Conservation (phyloP, 2,797 vertebrate genomes). For the Brachymystax lenok region DNA sequence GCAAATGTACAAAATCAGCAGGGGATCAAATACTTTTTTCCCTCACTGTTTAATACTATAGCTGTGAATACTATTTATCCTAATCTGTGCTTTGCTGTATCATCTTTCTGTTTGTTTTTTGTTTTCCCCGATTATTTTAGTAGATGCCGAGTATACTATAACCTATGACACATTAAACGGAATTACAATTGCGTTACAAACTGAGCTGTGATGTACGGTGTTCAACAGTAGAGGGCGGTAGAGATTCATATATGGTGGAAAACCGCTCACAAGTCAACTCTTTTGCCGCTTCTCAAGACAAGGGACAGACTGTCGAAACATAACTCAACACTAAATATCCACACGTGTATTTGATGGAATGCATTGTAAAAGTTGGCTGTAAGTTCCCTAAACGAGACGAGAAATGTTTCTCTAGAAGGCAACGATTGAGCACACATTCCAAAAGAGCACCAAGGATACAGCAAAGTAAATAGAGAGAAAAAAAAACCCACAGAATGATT, state of each 20-base stretch:
- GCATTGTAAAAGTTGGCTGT: not conserved
- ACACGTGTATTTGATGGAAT: not conserved
- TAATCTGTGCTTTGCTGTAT: not conserved
- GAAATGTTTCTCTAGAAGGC: too few relatives aligned
- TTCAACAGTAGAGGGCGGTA: conserved; percentile 30
- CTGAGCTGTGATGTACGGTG: not conserved
- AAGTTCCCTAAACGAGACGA: not conserved
- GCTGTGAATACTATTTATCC: not conserved
- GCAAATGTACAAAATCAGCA: too few relatives aligned
- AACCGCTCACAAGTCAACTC: not conserved
- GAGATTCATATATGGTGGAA: not conserved
- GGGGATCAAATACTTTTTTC: too few relatives aligned
- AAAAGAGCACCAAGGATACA: not conserved
- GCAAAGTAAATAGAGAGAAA: not conserved
- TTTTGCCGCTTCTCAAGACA: not conserved
- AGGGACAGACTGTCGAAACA: not conserved
- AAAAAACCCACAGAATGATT: not conserved
- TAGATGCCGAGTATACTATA: not conserved
- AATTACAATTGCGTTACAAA: not conserved
- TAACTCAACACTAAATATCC: not conserved
- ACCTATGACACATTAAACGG: not conserved
- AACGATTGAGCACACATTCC: too few relatives aligned
- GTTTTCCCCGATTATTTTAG: not conserved
- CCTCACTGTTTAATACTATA: not conserved
- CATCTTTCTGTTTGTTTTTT: not conserved